phyloP scores from a whole-genome alignment of 1,140 invertebrate species.

The Platorchestia sp. region DNA sequence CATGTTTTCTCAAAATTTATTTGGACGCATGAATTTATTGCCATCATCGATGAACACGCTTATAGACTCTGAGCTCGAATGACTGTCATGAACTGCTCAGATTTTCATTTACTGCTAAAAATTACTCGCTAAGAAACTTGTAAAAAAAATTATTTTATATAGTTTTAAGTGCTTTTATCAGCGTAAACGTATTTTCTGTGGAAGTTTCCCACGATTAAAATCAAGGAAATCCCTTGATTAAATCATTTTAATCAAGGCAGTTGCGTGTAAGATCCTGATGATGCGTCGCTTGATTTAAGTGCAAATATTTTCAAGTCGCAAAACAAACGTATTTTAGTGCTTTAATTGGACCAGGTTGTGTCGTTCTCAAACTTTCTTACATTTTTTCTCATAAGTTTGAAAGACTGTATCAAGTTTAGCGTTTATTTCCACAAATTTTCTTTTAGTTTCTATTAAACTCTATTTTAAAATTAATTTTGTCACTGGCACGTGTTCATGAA shows the following conservation, averaged over 20 bases:
- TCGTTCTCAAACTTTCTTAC: background rate
- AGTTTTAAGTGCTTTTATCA: too few species aligned
- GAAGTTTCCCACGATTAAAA: too few species aligned
- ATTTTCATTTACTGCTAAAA: background rate
- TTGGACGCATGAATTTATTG: background rate
- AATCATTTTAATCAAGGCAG: too few species aligned
- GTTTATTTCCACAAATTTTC: too few species aligned
- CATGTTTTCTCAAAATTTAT: background rate
- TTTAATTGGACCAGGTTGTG: background rate
- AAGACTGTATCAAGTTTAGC: too few species aligned
- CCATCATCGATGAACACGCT: background rate
- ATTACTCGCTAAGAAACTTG: too few species aligned
- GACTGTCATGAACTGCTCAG: background rate
- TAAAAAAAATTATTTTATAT: too few species aligned
- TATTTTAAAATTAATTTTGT: background rate
- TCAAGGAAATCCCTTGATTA: background rate
- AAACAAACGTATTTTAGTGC: too few species aligned
- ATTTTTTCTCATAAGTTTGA: background rate
- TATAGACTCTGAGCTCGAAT: background rate
- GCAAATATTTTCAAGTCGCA: too few species aligned
- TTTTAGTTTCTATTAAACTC: background rate
- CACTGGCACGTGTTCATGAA: background rate
- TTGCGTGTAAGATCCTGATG: too few species aligned
- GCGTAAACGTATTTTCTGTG: too few species aligned
- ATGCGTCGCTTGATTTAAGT: background rate